Conservation (phyloP, 2,888 invertebrate species). For the Sphinx pinastri region DNA sequence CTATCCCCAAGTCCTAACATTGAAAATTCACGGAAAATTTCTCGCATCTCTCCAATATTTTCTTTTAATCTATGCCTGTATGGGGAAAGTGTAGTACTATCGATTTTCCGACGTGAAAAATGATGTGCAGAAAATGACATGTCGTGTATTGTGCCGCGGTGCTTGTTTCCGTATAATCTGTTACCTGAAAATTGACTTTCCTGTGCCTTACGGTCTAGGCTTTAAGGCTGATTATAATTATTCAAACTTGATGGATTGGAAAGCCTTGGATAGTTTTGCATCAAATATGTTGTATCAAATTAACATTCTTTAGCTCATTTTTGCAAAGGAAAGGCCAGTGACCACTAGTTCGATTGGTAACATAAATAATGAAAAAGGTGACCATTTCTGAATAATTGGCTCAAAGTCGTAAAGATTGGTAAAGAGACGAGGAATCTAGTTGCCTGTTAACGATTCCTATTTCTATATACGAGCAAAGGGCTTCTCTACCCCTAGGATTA, state of each 20-base stretch:
- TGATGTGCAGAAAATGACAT: constrained; percentile 54
- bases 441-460: too few relatives aligned
- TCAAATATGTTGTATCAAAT: too few relatives aligned
- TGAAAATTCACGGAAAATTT: constrained; percentile 8
- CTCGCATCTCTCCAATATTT: constrained; percentile 17
- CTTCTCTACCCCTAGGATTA: too few relatives aligned
- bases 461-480: too few relatives aligned
- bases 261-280: neutral
- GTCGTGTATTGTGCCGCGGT: constrained; percentile 43
- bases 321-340: too few relatives aligned
- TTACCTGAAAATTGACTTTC: constrained; percentile 23
- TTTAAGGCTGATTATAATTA: neutral
- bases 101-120: constrained; percentile 60
- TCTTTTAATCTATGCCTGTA: constrained; percentile 43
- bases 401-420: too few relatives aligned
- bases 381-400: too few relatives aligned
- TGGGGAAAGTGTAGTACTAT: constrained; percentile 44
- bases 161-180: constrained; percentile 20
- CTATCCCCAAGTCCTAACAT: neutral
- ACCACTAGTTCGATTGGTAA: too few relatives aligned
- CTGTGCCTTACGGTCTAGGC: neutral
- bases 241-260: neutral
- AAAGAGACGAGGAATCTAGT: too few relatives aligned
- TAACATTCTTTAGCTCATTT: too few relatives aligned
- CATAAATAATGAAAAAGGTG: too few relatives aligned